Conservation (phyloP, 2,888 invertebrate species). For the Pyrrhopygopsis socrates region DNA sequence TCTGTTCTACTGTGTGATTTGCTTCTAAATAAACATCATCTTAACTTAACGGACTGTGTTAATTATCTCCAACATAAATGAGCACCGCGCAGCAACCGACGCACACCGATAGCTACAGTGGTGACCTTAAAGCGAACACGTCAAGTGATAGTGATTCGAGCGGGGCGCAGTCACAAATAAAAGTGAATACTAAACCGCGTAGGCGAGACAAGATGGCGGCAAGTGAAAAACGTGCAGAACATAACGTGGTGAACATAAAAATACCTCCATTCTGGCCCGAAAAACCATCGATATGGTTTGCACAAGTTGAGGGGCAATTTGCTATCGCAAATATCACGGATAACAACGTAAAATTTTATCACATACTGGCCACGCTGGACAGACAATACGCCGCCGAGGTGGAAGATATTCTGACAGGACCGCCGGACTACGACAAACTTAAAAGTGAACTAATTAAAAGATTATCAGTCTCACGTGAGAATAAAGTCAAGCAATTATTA, state of each 20-base stretch:
- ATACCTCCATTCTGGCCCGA: conserved; percentile 82
- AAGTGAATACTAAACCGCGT: neutral
- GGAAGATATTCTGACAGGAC: conserved; percentile 9
- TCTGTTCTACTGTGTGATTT: too few species aligned
- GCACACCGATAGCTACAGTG: neutral
- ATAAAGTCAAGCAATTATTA: neutral
- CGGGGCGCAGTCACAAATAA: neutral
- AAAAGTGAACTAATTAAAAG: conserved; percentile 26
- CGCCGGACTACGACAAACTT: neutral
- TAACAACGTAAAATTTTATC: neutral
- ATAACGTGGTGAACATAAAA: neutral
- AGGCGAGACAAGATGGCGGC: neutral
- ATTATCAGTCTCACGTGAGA: conserved; percentile 13
- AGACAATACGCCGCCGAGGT: conserved; percentile 1
- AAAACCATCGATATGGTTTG: conserved; percentile 83
- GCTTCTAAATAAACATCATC: too few species aligned
- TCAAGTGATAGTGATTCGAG: neutral
- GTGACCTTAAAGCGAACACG: conserved; percentile 19
- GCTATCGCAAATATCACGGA: conserved; percentile 63
- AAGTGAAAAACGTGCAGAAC: too few species aligned
- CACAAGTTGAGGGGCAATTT: conserved; percentile 83
- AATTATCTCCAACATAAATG: too few species aligned
- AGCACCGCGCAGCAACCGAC: too few species aligned
- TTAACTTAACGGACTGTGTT: too few species aligned
- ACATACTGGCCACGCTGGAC: conserved; percentile 7